These are phyloP conservation scores for Diplodus sargus DNA, from an alignment of 2,797 vertebrate species.

Conservation along the genomic window DNA sequence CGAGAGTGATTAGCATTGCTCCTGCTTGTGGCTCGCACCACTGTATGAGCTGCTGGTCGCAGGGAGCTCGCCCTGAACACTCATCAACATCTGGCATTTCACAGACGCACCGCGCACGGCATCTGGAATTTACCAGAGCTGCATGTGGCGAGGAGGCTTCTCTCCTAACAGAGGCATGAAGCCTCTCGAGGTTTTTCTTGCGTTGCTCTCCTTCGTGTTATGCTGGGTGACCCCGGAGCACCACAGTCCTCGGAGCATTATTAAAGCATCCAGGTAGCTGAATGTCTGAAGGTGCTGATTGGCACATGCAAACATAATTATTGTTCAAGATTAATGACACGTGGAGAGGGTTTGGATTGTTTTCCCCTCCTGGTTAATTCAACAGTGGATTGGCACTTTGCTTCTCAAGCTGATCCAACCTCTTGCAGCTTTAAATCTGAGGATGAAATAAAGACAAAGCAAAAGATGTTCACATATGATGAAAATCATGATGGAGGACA, in stretches of 20 bases:
- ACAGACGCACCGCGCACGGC: background rate
- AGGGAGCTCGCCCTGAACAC: background rate
- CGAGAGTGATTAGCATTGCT: background rate
- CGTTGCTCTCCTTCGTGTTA: background rate
- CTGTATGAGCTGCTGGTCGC: background rate
- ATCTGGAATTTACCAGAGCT: slow-evolving; percentile 14
- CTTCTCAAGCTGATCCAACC: background rate
- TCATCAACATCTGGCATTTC: slow-evolving; percentile 13
- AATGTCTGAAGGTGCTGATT: slow-evolving; percentile 10
- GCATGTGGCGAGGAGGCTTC: background rate
- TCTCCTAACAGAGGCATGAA: slow-evolving; percentile 2
- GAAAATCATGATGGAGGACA: too few relatives aligned
- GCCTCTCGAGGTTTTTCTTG: background rate
- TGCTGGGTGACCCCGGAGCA: background rate
- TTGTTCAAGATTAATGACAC: slow-evolving; percentile 9
- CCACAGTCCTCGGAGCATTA: background rate
- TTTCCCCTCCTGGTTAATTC: background rate
- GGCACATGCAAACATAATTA: slow-evolving; percentile 16
- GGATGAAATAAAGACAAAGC: background rate
- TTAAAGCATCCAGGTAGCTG: slow-evolving; percentile 5
- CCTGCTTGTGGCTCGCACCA: background rate
- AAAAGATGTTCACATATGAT: background rate
- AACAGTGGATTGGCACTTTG: background rate
- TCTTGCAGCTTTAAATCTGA: background rate
- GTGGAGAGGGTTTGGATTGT: background rate